Percentiles rank a stretch among this genome's conserved stretches.
Conservation (phyloP, 2,113 vertebrate species). For the Muntiacus muntjak region DNA sequence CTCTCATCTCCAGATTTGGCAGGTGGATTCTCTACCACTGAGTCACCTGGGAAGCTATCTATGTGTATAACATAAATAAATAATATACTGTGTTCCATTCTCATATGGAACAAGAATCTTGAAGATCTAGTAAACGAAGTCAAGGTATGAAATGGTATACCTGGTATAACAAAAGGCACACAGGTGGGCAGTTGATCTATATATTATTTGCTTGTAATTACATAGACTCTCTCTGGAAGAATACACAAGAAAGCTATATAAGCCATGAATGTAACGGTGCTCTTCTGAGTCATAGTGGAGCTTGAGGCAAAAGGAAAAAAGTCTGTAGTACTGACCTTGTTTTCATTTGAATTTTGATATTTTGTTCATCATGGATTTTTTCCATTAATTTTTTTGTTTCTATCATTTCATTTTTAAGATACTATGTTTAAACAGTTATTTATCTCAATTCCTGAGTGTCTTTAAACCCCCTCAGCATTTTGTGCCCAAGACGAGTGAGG, state of each 20-base stretch:
- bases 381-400: background rate
- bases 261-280: fast-evolving
- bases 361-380: background rate
- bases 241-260: background rate
- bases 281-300: background rate
- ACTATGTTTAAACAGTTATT: background rate
- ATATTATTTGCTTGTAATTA: background rate
- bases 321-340: too few species aligned
- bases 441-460: background rate
- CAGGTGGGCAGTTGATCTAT: fast-evolving
- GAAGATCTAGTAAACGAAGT: background rate
- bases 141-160: background rate
- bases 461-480: background rate
- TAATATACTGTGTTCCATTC: background rate
- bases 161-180: background rate
- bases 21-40: background rate
- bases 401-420: background rate
- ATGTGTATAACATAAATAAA: background rate
- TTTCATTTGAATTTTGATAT: background rate
- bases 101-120: background rate
- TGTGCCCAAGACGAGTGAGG: background rate
- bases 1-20: background rate
- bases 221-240: background rate
- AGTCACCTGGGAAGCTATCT: background rate
- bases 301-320: background rate